These are phyloP conservation scores for Cynopterus brachyotis DNA, from an alignment of 2,113 vertebrate species.

Conservation along the genomic window DNA sequence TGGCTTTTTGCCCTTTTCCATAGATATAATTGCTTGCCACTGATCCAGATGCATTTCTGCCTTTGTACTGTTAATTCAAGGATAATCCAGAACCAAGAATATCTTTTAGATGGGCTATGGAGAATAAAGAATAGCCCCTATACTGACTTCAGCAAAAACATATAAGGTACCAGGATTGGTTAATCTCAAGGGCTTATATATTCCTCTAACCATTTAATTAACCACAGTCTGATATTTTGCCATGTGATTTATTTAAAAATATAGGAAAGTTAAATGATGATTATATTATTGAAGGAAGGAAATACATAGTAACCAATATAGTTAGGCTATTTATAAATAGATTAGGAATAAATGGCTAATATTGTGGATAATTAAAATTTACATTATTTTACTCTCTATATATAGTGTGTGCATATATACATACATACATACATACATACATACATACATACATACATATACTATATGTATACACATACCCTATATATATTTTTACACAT, in stretches of 20 bases:
- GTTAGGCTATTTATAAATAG: neutral
- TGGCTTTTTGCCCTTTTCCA: neutral
- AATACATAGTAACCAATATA: neutral
- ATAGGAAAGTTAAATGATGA: slow-evolving; percentile 23
- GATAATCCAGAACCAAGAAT: neutral
- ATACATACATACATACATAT: neutral
- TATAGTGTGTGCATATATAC: neutral
- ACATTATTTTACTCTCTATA: neutral
- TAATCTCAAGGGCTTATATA: slow-evolving; percentile 57
- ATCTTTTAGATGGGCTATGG: neutral
- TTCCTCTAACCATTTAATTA: slow-evolving; percentile 70
- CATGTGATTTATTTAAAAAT: slow-evolving; percentile 70
- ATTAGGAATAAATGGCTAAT: neutral
- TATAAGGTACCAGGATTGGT: neutral
- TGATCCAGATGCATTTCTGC: neutral
- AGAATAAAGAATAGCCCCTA: neutral
- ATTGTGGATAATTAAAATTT: neutral
- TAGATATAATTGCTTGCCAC: neutral
- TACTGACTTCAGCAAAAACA: neutral
- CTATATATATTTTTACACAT: neutral
- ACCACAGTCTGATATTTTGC: slow-evolving; percentile 60
- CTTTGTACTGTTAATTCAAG: neutral
- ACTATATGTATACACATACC: neutral
- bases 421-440: neutral
- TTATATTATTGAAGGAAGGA: slow-evolving; percentile 7